Percentiles rank a stretch among this genome's conserved stretches.
Evolutionary conservation across 2,113 vertebrate species (phyloP).

Genomic region (Apodemus speciosus): DNA sequence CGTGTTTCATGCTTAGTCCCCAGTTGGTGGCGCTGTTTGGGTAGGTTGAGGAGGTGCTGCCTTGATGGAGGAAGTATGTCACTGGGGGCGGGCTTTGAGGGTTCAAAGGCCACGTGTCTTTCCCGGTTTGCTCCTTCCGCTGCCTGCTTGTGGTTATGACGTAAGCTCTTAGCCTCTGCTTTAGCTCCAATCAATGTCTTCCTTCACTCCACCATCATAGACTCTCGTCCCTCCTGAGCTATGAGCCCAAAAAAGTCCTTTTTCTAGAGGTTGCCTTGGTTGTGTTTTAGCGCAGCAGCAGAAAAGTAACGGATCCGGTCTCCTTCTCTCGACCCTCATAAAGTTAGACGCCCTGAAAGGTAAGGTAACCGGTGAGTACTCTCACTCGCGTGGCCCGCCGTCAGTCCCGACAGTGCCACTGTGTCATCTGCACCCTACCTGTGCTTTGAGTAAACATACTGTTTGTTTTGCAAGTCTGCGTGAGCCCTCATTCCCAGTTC

Average conservation of each 20-base stretch:
- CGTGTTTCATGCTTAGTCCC: neutral
- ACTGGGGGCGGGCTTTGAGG: neutral
- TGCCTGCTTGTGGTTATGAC: neutral
- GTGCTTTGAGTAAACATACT: neutral
- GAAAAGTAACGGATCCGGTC: neutral
- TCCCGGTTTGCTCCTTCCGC: neutral
- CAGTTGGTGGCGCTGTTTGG: neutral
- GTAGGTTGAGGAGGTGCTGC: neutral
- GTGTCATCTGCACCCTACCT: rapidly evolving
- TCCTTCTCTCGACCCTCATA: neutral
- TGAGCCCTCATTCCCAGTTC: neutral
- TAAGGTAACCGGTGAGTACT: neutral
- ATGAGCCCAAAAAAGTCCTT: neutral
- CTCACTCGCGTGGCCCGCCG: rapidly evolving
- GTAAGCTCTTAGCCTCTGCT: neutral
- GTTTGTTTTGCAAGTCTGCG: neutral
- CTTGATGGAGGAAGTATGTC: neutral
- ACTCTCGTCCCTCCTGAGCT: neutral
- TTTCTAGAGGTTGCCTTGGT: neutral
- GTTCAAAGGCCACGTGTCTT: neutral
- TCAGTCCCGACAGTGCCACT: rapidly evolving
- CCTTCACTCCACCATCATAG: neutral
- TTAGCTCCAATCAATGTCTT: rapidly evolving
- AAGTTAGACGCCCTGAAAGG: neutral
- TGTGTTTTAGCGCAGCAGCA: neutral